A percentile compares a stretch with the other conserved stretches of the same genome.
These are phyloP conservation scores for Notolepis coatsorum DNA, from an alignment of 2,797 vertebrate genomes.

Conservation along the genomic window DNA sequence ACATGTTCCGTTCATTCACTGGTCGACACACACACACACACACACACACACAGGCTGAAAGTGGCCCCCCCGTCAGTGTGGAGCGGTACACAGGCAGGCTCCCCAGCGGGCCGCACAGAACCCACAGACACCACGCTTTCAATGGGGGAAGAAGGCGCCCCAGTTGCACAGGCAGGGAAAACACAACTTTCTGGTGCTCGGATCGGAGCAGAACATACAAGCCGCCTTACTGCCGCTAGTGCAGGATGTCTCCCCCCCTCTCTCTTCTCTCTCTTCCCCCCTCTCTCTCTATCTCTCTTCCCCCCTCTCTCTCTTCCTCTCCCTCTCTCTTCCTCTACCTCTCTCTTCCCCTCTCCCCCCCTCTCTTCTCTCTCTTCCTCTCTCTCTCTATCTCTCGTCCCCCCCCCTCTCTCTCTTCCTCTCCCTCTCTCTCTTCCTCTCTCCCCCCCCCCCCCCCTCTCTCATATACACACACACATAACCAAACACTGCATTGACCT, in stretches of 20 bases:
- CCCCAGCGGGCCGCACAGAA: slow-evolving; percentile 1
- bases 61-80: slow-evolving; percentile 34
- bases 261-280: background rate
- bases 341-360: too few species aligned
- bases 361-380: too few species aligned
- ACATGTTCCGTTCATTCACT: slow-evolving; percentile 39
- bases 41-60: too few species aligned
- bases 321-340: too few species aligned
- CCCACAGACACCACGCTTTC: slow-evolving; percentile 5
- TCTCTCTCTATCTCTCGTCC: too few species aligned
- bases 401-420: background rate
- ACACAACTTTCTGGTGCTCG: slow-evolving; percentile 3
- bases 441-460: slow-evolving; percentile 29
- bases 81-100: background rate
- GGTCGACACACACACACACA: background rate
- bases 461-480: slow-evolving; percentile 41
- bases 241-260: slow-evolving; percentile 12
- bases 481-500: slow-evolving; percentile 79
- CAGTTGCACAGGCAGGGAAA: slow-evolving; percentile 15
- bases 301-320: background rate
- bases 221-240: slow-evolving; percentile 5
- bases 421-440: background rate
- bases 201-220: background rate
- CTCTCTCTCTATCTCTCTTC: too few species aligned
- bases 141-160: background rate